Evolutionary conservation across 1,140 invertebrate genomes (phyloP), one percentile per base, ranked within the genome.

Genomic region (Idris sp.): DNA sequence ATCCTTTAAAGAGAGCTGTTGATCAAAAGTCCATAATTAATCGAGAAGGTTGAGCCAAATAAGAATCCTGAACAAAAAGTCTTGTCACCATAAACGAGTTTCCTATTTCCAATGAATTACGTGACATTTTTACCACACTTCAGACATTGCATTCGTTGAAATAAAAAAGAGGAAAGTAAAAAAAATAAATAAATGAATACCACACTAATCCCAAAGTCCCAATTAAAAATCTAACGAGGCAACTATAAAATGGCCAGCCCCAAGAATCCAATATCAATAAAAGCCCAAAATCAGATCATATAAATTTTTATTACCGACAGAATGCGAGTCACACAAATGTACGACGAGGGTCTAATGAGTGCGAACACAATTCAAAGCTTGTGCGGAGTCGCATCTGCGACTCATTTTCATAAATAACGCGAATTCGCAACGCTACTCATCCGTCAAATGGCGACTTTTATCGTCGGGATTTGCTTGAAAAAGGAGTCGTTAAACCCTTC

Each of bases 361-460:
- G 46, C 18, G 49, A 11, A 44, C 33, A 35, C 58, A 40, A 46
- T 41, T 64, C 49, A 18, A 13, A 10, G 15, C 30, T 61, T 53
- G 46, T 28, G 19, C 38, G n/a, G 46, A 19, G 38, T 69, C 51
- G 18, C 36, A 11, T 51, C 28, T 69, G 36, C 13, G 16, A 10
- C 77, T 77, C 77, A 86, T 86, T 86, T 86, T 84, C 83, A 86
- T 86, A 86, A 86, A 86, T 85, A 82, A 86, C 81, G 79, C 77
- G 74, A 83, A 86, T 85, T 85, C 78, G 79, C 68, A 74, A 83
- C 77, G 81, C 73, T 43, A 36, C 56, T 64, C 62, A 65, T 71
- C 40, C 65, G 36, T 73, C 69, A 73, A 44, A 16, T 13, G 15
- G n/a, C 13, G 43, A 46, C 49, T 68, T 53, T 44, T 69, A 69